Evolutionary conservation across 2,797 vertebrate genomes (phyloP).

Genomic region (Brachyalestes nurse): DNA sequence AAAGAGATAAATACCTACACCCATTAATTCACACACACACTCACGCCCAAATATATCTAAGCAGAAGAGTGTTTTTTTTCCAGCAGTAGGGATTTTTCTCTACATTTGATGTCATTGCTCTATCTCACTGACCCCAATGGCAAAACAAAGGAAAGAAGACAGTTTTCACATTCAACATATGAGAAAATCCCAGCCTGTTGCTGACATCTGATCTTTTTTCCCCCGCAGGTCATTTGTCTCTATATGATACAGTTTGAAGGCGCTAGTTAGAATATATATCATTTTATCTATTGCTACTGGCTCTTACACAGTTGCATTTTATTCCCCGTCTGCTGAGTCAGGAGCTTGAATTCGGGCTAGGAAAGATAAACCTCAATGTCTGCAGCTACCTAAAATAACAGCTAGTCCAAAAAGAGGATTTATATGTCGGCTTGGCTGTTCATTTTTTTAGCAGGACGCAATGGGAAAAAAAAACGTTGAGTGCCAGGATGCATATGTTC

Average conservation of each 20-base stretch:
- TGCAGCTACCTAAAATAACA: conserved; percentile 44
- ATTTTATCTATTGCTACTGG: conserved; percentile 28
- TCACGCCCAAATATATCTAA: too few relatives aligned
- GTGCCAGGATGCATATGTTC: conserved; percentile 39
- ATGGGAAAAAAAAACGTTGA: not conserved
- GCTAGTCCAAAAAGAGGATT: conserved; percentile 6
- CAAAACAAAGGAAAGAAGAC: conserved; percentile 28
- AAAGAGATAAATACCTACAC: too few relatives aligned
- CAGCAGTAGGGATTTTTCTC: conserved; percentile 44
- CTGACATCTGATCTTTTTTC: conserved; percentile 46
- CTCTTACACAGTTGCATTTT: conserved; percentile 31
- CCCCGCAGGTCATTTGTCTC: conserved; percentile 29
- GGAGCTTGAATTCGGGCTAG: conserved; percentile 22
- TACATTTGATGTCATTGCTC: conserved; percentile 55
- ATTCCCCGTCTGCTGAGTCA: conserved; percentile 30
- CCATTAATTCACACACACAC: too few relatives aligned
- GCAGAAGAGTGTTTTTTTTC: not conserved
- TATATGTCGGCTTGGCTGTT: conserved; percentile 25
- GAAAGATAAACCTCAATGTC: conserved; percentile 31
- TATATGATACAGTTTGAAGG: conserved; percentile 9
- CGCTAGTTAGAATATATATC: conserved; percentile 12
- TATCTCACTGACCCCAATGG: conserved; percentile 47
- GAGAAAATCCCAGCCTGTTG: conserved; percentile 49
- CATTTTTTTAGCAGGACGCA: conserved; percentile 11
- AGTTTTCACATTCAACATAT: conserved; percentile 55